Evolutionary conservation across 2,797 vertebrate genomes (phyloP).

Genomic region (Myiothlypis coronata): DNA sequence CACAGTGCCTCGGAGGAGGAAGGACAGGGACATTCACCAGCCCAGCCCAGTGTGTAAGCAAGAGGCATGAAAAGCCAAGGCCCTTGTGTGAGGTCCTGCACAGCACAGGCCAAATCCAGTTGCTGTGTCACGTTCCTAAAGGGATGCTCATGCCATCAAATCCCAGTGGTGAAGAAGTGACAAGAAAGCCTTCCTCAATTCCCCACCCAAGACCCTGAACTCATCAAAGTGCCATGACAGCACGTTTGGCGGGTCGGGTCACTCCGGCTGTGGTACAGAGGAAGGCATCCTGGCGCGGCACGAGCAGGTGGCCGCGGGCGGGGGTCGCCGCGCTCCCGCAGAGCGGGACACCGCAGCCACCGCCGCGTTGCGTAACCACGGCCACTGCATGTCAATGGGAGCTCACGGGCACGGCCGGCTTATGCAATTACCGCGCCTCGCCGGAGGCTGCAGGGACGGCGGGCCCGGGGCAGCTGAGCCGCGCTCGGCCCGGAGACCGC

Average conservation of each 20-base stretch:
- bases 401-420: neutral
- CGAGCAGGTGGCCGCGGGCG: fast-evolving
- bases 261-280: neutral
- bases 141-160: neutral
- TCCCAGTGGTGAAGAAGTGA: fast-evolving
- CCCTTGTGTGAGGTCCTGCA: neutral
- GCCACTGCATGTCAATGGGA: neutral
- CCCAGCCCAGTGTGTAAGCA: neutral
- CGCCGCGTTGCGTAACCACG: neutral
- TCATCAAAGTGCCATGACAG: neutral
- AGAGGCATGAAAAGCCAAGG: neutral
- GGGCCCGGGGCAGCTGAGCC: neutral
- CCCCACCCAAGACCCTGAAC: neutral
- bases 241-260: neutral
- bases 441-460: neutral
- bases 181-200: neutral
- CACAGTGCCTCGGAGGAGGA: neutral
- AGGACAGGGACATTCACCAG: neutral
- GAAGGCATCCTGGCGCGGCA: neutral
- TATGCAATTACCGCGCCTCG: neutral
- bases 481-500: neutral
- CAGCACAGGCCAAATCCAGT: neutral
- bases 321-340: neutral
- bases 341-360: neutral
- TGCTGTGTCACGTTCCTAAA: neutral